phyloP scores from a whole-genome alignment of 2,113 vertebrate genomes.

The Podiceps cristatus region DNA sequence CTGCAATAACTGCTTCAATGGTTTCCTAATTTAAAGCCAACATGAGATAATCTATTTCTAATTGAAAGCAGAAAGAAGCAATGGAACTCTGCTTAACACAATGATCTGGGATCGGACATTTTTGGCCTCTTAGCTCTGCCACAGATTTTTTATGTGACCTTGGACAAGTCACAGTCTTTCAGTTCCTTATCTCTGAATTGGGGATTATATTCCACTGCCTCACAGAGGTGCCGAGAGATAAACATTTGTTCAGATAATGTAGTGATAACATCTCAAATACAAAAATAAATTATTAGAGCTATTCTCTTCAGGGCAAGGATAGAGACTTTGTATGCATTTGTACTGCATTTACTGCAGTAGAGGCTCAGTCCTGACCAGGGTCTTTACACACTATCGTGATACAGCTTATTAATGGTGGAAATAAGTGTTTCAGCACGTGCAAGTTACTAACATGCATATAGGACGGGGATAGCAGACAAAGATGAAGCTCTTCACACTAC shows the following conservation, averaged over 20 bases:
- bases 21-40: neutral
- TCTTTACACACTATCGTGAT: neutral
- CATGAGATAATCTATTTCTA: slow-evolving; percentile 18
- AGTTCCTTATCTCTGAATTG: slow-evolving; percentile 52
- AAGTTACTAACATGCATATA: neutral
- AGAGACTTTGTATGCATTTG: neutral
- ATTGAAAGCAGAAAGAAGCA: slow-evolving; percentile 19
- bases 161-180: slow-evolving; percentile 33
- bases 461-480: neutral
- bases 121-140: neutral
- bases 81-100: neutral
- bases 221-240: slow-evolving; percentile 2
- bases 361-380: neutral
- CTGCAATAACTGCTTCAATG: neutral
- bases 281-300: slow-evolving; percentile 39
- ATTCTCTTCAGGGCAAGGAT: slow-evolving; percentile 12
- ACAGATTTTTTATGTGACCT: slow-evolving; percentile 5
- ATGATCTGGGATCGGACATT: neutral
- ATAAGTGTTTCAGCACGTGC: neutral
- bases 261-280: slow-evolving; percentile 45
- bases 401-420: neutral
- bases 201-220: slow-evolving; percentile 53
- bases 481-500: neutral
- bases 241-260: slow-evolving; percentile 37
- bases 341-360: neutral